Base-by-base conservation (phyloP, 2,888 invertebrate genomes). In the Acanthopleura granulata region DNA sequence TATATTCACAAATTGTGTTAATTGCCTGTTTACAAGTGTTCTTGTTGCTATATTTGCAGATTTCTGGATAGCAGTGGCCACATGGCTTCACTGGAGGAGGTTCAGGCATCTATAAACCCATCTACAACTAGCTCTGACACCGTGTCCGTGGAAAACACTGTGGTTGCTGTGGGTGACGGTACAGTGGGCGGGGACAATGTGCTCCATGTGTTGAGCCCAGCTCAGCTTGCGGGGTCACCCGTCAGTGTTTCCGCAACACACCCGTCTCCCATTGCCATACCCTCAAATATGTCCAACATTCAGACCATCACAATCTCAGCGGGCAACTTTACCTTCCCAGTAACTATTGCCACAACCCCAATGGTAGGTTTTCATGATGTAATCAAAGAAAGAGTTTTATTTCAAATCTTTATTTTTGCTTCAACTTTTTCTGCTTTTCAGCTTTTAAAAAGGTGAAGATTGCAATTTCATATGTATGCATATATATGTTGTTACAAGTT, bases 281-380 rank as follows among this genome's bases (percentile, higher is more conserved):
- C 78, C 27, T 76, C 78, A 12, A 78, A 80, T n/a, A 71, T 76
- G 25, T 77, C 82, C 4, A 85, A 83, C 22, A 81, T 88, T 49
- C 88, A 88, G 76, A 86, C 87, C 15, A 86, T 89, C 11, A 87
- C 89, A 16, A 78, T 89, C 25, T 81, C 86, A 1, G 84, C 85
- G 1, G 87, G 85, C 18, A 84, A 83, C 66, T 82, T 89, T 72
- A 82, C 85, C 49, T 79, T 87, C 50, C 87, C 87, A n/a, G 85
- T 86, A 25, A 85, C 85, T 40, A 73, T 86, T 29, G 77, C 83
- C 40, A 76, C 79, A 0, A 77, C 78, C 29, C 62, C 82, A 75
- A 49, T 69, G 57, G 81, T 81, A 75, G 78, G 79, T 77, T 0
- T 49, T 70, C 40, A 40, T 40, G 9, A 9, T 40, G 40, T 40